Evolutionary conservation across 2,113 vertebrate genomes (phyloP), one percentile per base, ranked within the genome.

Genomic region (Cottus gobio): DNA sequence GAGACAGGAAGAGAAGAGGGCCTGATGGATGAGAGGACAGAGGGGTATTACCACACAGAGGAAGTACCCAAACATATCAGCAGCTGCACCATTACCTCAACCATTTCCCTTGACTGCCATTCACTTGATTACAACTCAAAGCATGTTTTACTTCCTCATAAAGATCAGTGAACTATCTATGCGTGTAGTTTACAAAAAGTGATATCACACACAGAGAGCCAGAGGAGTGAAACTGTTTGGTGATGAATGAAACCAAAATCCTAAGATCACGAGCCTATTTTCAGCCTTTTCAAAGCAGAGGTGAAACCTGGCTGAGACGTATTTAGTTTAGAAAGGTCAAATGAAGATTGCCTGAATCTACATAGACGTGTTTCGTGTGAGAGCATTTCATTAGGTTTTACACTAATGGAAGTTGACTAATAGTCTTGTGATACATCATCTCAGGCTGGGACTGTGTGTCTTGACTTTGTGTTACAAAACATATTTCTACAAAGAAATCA

Each of bases 101-200:
- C 3, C 4, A 22, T 28, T 36, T n/a, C 2, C n/a, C 37, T 12
- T 63, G 20, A 26, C 71, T 3, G 8, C 0, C 39, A 50, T 26
- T 28, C 0, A 65, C 37, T 42, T 60, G 20, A 44, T 20, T 50
- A 44, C 5, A 24, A n/a, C n/a, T 28, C 1, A 10, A 13, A 34
- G 26, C 20, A 64, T 36, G 4, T 85, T 77, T 82, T 75, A 79
- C 54, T 87, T 87, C 75, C 80, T 83, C 56, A 39, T 57, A 4
- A 34, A 66, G 30, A 7, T 36, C 52, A 77, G 3, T 70, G 39
- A 62, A 52, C 26, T 24, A 12, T 48, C 13, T 22, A 2, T 69
- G 7, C n/a, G n/a, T 30, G 12, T 61, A 31, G 39, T 62, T 57
- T 24, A 56, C 34, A 44, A 24, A 18, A 0, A 37, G 34, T 20